A percentile compares a stretch with the other conserved stretches of the same genome.
phyloP scores from a whole-genome alignment of 2,888 invertebrate species.

The Chymomyza caudatula region DNA sequence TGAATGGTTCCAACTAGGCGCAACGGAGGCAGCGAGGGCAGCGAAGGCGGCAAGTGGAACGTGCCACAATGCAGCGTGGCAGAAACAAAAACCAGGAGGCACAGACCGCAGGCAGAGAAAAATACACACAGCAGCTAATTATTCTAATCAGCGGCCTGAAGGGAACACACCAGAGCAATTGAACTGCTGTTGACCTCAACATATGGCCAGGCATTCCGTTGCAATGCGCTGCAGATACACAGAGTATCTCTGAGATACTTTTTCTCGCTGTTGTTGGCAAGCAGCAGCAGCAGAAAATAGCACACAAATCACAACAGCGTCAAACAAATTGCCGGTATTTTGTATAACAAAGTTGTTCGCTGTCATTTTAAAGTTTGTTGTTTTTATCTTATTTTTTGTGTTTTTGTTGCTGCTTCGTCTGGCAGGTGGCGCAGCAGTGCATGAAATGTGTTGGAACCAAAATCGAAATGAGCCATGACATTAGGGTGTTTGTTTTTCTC shows the following conservation, averaged over 20 bases:
- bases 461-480: neutral
- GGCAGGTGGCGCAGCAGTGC: neutral
- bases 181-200: slow-evolving; percentile 62
- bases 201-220: neutral
- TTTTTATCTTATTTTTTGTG: neutral
- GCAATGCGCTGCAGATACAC: slow-evolving; percentile 2
- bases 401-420: neutral
- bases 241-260: slow-evolving; percentile 28
- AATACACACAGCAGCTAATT: slow-evolving; percentile 40
- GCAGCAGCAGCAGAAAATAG: neutral
- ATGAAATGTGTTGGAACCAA: neutral
- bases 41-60: slow-evolving; percentile 25
- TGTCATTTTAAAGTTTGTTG: neutral
- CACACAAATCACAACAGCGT: slow-evolving; percentile 43
- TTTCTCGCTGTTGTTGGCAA: slow-evolving; percentile 3
- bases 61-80: slow-evolving; percentile 54
- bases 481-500: neutral
- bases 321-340: slow-evolving; percentile 57
- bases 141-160: slow-evolving; percentile 47
- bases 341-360: slow-evolving; percentile 55
- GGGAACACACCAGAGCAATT: slow-evolving; percentile 40
- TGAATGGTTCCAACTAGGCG: slow-evolving; percentile 29
- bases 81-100: slow-evolving; percentile 40
- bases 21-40: neutral
- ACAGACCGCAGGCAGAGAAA: slow-evolving; percentile 11